A percentile compares a stretch with the other conserved stretches of the same genome.
Conservation (phyloP, 2,888 invertebrate species). For the Listrodromus nycthemerus region DNA sequence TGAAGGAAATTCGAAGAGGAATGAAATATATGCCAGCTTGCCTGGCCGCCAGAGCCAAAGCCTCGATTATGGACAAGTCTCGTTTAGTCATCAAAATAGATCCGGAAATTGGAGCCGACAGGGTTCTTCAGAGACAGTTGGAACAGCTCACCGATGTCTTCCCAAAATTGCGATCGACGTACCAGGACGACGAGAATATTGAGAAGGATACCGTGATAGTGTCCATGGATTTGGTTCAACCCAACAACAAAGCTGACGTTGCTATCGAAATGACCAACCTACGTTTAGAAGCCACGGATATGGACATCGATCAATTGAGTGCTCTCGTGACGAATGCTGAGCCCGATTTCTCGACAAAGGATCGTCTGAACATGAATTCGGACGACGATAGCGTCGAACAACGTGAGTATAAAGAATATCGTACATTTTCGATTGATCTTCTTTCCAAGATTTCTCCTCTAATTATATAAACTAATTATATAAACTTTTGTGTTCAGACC, state of each 20-base stretch:
- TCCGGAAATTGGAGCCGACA: constrained; percentile 61
- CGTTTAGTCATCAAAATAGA: constrained; percentile 85
- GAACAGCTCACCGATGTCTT: neutral
- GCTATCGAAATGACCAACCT: neutral
- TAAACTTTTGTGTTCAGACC: constrained; percentile 85
- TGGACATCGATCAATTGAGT: neutral
- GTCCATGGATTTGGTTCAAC: neutral
- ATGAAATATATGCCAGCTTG: constrained; percentile 87
- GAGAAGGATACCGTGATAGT: neutral
- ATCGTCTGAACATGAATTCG: constrained; percentile 18
- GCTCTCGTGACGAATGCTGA: constrained; percentile 13
- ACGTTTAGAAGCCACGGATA: neutral
- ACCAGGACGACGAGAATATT: neutral
- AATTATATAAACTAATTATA: neutral
- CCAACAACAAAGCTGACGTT: neutral
- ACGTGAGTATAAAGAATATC: constrained; percentile 33
- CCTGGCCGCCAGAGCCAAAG: constrained; percentile 86
- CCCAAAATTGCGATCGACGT: constrained; percentile 11
- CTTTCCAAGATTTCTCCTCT: neutral
- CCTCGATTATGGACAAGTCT: constrained; percentile 86
- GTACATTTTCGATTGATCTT: neutral
- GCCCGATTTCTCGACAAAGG: constrained; percentile 27
- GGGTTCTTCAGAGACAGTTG: neutral
- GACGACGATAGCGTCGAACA: constrained; percentile 13
- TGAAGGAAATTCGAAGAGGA: constrained; percentile 85